Base-by-base conservation (phyloP, 1,140 invertebrate genomes). In the Phthorimaea operculella region DNA sequence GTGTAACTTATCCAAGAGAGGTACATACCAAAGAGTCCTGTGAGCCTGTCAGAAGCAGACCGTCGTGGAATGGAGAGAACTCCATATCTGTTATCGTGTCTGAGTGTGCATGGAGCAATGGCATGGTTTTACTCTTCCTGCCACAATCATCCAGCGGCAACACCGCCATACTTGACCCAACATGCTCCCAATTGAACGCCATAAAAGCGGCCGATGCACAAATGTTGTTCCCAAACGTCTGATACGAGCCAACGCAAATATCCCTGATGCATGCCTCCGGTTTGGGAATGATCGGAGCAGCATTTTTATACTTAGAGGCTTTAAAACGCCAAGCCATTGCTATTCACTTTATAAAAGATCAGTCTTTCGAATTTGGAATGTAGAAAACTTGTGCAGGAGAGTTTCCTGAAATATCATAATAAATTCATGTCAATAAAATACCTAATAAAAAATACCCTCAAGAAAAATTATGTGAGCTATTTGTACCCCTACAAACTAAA, bases 291-390 rank as follows among this genome's bases (percentile, higher is more conserved):
- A 96, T 96, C 18, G 96, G 95, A 61, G 94, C 92, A 57, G 96
- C 94, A 93, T 98, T 98, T 90, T 97, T 97, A 83, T 96, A 98
- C 80, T 98, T 98, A 54, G 96, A 97, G 76, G 94, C 94, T 89
- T 98, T 98, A 86, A 98, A 97, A 86, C 95, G 89, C 94, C 95
- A 97, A 84, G 94, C 94, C 94, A 95, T 96, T 66, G 78, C 90
- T 72, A 73, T 69, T 70, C 76, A 81, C 70, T 72, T 78, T 79
- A 59, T 62, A 71, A 74, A 59, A 64, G 66, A 71, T 81, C 81
- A 81, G 81, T 81, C 79, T 84, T 82, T 68, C 68, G 53, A 60
- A 73, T 66, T 72, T 75, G 79, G 81, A 84, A 84, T 83, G 79
- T 80, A 64, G 54, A 44, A 57, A 51, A 51, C 57, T 53, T 45